Base-by-base conservation (phyloP, 2,888 invertebrate species). In the Empis livida region DNA sequence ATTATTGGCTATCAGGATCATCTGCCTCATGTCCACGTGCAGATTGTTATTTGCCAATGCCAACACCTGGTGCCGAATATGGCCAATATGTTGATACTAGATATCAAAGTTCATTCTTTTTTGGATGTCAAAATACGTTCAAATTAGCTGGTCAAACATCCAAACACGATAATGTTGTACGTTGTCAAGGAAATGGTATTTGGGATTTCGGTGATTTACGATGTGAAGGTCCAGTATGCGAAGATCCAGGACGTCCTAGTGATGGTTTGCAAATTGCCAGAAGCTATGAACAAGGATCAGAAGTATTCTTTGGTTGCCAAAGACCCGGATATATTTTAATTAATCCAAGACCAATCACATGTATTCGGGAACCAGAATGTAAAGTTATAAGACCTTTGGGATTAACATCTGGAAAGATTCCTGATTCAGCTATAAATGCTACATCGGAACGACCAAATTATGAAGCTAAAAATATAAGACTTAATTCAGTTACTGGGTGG, bases 221-320 rank as follows among this genome's bases (percentile, higher is more conserved):
- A 46, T 97, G 97, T 62, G 94, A 95, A 73, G 96, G 95, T 16
- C 95, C 95, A 4, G 94, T 95, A 2, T 95, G 95, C 65, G 88
- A 90, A 65, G 95, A 96, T 68, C 95, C 95, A 0, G 92, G 94
- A 1, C 78, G 91, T 59, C 95, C 95, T 1, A 85, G 89, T 50
- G 95, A 95, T 69, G 95, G 95, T 17, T 75, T 78, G 53, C 94
- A 95, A 72, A 70, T 86, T 37, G 78, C 94, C 0, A 76, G 82
- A 61, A 87, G 87, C 58, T 88, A 87, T 57, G 88, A 88, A 62
- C 87, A 90, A 71, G 82, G 93, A 15, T 90, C 94, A 0, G 88
- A 93, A 71, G 90, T 95, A 2, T 76, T 82, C 46, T 96, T 95
- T 60, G 84, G 85, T 5, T 96, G 95, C 63, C 84, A 83, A 47